Conservation (phyloP, 2,797 vertebrate genomes). For the Cyclopterus lumpus region DNA sequence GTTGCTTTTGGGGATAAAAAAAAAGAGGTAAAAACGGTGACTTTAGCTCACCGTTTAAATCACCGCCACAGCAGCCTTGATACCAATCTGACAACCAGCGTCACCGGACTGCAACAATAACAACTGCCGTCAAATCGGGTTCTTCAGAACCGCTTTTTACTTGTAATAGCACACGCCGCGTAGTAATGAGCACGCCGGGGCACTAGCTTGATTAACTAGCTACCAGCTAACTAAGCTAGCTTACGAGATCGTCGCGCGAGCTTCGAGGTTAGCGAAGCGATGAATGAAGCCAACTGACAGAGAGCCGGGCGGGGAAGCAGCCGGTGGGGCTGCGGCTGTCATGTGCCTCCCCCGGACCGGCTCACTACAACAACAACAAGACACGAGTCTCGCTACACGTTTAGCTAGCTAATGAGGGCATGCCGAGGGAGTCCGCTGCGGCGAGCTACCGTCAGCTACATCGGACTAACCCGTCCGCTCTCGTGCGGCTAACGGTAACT, state of each 20-base stretch:
- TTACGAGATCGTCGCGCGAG: neutral
- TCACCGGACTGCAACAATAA: neutral
- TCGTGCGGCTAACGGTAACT: constrained; percentile 37
- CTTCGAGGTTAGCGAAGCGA: constrained; percentile 25
- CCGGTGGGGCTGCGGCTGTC: constrained; percentile 54
- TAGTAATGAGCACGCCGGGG: neutral
- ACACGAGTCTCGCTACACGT: too few relatives aligned
- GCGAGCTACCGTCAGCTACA: too few relatives aligned
- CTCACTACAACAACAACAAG: too few relatives aligned
- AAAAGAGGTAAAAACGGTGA: neutral
- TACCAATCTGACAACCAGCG: constrained; percentile 16
- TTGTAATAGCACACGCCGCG: rapidly evolving
- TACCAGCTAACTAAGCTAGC: too few relatives aligned
- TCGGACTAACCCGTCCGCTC: too few relatives aligned
- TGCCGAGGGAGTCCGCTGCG: rapidly evolving
- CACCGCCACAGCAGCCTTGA: neutral
- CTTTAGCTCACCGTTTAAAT: neutral
- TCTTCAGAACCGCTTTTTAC: neutral
- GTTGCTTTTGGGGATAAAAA: neutral
- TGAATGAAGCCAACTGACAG: constrained; percentile 63
- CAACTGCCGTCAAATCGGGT: neutral
- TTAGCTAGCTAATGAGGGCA: too few relatives aligned
- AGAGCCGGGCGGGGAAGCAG: constrained; percentile 32
- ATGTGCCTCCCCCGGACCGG: neutral
- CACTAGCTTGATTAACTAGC: too few relatives aligned